Percentiles rank a stretch among this genome's conserved stretches.
phyloP scores from a whole-genome alignment of 1,140 invertebrate species.

The Sitobion miscanthi region DNA sequence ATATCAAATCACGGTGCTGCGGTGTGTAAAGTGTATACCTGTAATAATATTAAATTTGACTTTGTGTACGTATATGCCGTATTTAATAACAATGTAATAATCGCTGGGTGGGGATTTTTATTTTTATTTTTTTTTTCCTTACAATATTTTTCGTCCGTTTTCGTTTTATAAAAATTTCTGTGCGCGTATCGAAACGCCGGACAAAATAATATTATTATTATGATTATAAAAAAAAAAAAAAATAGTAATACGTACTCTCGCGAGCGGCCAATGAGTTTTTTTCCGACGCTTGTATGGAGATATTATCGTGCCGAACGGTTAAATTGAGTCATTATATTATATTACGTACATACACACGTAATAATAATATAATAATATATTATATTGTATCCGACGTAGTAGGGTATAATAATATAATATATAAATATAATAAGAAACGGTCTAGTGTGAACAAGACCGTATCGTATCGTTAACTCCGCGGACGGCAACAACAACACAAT shows the following conservation, averaged over 20 bases:
- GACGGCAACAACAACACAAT: constrained; percentile 9
- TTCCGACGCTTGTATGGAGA: neutral
- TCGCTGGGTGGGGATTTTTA: neutral
- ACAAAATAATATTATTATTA: neutral
- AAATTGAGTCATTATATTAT: constrained; percentile 26
- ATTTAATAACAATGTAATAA: neutral
- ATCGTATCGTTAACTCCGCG: constrained; percentile 33
- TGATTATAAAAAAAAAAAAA: neutral
- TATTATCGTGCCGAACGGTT: constrained; percentile 3
- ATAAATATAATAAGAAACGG: neutral
- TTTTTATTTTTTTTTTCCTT: neutral
- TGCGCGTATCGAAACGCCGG: neutral
- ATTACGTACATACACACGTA: neutral
- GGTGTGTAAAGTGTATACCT: neutral
- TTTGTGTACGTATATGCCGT: neutral
- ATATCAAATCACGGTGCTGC: neutral
- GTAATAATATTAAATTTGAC: neutral
- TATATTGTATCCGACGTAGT: neutral
- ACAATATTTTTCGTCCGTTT: neutral
- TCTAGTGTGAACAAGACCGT: constrained; percentile 37
- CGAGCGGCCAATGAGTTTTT: neutral
- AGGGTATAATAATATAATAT: neutral
- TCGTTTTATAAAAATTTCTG: neutral
- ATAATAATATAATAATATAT: neutral
- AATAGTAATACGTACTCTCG: neutral